Percentiles rank a stretch among this genome's conserved stretches.
Conservation (phyloP, 2,113 vertebrate genomes). For the Cyprinodon brontotheroides region DNA sequence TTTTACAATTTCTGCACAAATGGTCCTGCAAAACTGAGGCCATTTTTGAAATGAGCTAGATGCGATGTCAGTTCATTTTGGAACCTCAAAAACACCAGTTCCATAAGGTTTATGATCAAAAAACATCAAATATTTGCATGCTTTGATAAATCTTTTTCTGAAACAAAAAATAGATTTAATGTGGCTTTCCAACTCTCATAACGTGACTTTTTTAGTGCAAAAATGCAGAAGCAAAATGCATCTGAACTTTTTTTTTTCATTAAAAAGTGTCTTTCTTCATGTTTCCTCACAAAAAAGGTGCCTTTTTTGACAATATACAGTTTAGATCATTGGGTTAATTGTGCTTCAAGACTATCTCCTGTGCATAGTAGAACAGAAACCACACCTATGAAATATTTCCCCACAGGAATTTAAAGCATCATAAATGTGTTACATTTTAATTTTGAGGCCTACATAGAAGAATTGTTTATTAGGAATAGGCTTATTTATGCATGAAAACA, state of each 20-base stretch:
- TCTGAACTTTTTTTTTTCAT: not conserved
- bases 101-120: no score
- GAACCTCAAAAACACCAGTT: not conserved
- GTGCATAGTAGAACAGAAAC: not conserved
- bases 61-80: not conserved
- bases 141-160: not conserved
- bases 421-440: not conserved
- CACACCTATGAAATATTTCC: no score
- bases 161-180: conserved; percentile 1
- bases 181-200: not conserved
- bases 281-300: not conserved
- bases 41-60: no score
- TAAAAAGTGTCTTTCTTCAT: not conserved
- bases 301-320: not conserved
- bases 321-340: not conserved
- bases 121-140: not conserved
- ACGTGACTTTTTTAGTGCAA: not conserved
- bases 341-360: not conserved
- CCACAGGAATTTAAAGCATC: not conserved
- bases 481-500: no score
- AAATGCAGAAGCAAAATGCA: not conserved
- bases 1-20: not conserved
- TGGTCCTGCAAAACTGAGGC: not conserved
- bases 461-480: not conserved
- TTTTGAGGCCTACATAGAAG: not conserved